A percentile compares a stretch with the other conserved stretches of the same genome.
phyloP scores from a whole-genome alignment of 2,113 vertebrate genomes.

The Aptenodytes patagonicus region DNA sequence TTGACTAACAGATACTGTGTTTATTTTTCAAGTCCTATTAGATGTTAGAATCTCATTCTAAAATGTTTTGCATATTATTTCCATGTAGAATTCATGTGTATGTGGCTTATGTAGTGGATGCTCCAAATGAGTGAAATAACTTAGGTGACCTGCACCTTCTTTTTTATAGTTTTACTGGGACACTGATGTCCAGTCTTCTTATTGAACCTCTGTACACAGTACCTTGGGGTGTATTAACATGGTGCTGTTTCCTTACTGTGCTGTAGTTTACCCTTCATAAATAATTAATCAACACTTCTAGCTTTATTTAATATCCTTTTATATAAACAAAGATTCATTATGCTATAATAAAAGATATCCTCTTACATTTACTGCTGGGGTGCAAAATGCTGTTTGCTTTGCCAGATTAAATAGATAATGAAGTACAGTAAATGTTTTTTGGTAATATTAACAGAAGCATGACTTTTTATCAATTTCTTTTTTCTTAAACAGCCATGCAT shows the following conservation, averaged over 20 bases:
- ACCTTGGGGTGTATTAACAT: not conserved
- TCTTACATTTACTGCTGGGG: not conserved
- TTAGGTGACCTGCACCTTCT: not conserved
- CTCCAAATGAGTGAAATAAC: not conserved
- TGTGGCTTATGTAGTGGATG: not conserved
- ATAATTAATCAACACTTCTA: constrained; percentile 47
- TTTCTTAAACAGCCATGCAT: not conserved
- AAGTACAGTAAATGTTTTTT: constrained; percentile 25
- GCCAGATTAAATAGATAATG: not conserved
- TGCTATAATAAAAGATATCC: constrained; percentile 24
- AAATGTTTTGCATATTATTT: constrained; percentile 30
- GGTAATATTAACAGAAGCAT: constrained; percentile 5
- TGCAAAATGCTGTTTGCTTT: constrained; percentile 43
- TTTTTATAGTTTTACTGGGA: constrained; percentile 2
- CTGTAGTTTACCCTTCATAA: constrained; percentile 37
- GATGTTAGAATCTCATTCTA: not conserved
- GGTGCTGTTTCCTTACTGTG: not conserved
- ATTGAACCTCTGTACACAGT: constrained; percentile 3
- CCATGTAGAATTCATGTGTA: not conserved
- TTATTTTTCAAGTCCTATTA: not conserved
- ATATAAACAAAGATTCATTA: constrained; percentile 26
- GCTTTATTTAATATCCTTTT: constrained; percentile 16
- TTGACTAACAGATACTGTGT: not conserved
- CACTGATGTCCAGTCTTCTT: not conserved
- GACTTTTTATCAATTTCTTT: not conserved